Percentiles rank a stretch among this genome's conserved stretches.
These are phyloP conservation scores for Invenusta paracnida DNA, from an alignment of 2,888 invertebrate genomes.

Conservation along the genomic window DNA sequence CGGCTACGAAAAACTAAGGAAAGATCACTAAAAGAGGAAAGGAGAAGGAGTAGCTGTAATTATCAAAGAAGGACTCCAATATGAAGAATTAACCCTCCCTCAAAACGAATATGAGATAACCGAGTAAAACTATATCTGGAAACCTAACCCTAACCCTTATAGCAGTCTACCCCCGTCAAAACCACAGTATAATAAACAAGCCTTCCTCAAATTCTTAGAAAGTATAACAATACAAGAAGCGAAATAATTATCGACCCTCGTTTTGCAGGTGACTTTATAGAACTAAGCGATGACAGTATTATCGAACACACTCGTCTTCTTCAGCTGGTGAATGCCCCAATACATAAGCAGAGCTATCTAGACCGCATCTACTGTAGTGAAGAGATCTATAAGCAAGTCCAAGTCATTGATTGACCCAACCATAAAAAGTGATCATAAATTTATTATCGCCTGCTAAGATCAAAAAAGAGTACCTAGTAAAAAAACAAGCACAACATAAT, in stretches of 20 bases:
- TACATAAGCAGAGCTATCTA: not conserved
- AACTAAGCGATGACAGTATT: not conserved
- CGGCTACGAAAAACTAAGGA: not conserved
- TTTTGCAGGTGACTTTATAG: not conserved
- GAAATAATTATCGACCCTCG: not conserved
- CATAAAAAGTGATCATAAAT: not conserved
- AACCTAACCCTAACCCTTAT: not conserved
- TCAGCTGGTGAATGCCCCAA: slow-evolving; percentile 15
- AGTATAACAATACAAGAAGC: not conserved
- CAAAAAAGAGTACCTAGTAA: not conserved
- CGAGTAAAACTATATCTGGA: not conserved
- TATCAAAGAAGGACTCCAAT: slow-evolving; percentile 13
- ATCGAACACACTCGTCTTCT: slow-evolving; percentile 4
- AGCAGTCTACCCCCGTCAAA: not conserved
- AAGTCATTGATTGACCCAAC: slow-evolving; percentile 13
- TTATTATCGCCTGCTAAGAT: not conserved
- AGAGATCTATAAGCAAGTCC: slow-evolving; percentile 10
- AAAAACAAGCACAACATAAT: slow-evolving; percentile 9
- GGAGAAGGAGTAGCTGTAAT: slow-evolving; percentile 3
- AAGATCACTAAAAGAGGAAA: not conserved
- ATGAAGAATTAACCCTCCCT: not conserved
- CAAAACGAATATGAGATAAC: not conserved
- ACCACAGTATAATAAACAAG: not conserved
- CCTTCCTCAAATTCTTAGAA: not conserved
- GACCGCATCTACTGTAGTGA: slow-evolving; percentile 12